These are phyloP conservation scores for Pao palembangensis DNA, from an alignment of 2,113 vertebrate genomes.

Conservation along the genomic window DNA sequence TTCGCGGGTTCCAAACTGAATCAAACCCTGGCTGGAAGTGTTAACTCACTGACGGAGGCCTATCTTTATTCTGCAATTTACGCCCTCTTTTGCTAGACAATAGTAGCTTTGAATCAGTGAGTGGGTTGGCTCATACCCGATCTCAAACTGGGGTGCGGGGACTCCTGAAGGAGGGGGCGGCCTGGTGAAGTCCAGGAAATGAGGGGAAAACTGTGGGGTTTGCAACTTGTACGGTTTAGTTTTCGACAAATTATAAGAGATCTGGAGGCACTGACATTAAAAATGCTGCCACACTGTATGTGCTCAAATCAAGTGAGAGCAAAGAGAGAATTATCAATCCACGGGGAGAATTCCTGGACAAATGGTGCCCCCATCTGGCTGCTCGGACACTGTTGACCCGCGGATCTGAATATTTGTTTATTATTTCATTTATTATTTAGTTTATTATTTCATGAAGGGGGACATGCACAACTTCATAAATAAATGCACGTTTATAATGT, in stretches of 20 bases:
- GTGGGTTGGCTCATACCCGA: constrained; percentile 48
- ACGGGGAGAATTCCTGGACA: constrained; percentile 17
- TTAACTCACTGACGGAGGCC: neutral
- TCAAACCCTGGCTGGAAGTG: neutral
- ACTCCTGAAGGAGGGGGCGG: constrained; percentile 18
- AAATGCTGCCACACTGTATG: too few relatives aligned
- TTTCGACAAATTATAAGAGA: too few relatives aligned
- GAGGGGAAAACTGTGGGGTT: neutral
- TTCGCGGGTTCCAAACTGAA: neutral
- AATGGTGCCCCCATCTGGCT: constrained; percentile 71
- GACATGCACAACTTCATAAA: too few relatives aligned
- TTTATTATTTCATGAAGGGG: too few relatives aligned
- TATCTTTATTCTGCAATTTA: constrained; percentile 61
- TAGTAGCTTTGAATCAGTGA: constrained; percentile 54
- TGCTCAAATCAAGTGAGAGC: constrained; percentile 10
- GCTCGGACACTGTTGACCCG: constrained; percentile 17
- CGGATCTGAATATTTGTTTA: too few relatives aligned
- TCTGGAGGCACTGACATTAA: too few relatives aligned
- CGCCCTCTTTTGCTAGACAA: constrained; percentile 58
- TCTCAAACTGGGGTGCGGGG: constrained; percentile 49
- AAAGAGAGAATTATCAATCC: constrained; percentile 1
- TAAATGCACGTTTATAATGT: too few relatives aligned
- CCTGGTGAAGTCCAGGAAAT: constrained; percentile 6
- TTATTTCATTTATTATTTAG: too few relatives aligned
- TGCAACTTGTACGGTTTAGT: too few relatives aligned